A percentile compares a stretch with the other conserved stretches of the same genome.
Evolutionary conservation across 2,113 vertebrate genomes (phyloP).

Genomic region (Carassius gibelio): DNA sequence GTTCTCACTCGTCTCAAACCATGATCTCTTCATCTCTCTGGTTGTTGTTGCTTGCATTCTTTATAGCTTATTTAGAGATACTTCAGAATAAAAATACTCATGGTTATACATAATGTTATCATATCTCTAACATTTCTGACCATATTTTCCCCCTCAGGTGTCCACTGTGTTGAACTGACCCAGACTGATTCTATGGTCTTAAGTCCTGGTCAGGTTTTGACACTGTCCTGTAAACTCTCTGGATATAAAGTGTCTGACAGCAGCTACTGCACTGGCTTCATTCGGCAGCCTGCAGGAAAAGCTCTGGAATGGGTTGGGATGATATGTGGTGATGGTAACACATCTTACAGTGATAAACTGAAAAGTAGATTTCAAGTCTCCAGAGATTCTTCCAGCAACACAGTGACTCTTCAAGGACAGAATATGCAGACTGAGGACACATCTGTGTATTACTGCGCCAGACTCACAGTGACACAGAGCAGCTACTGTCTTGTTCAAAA

Average conservation of each 20-base stretch:
- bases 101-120: not conserved
- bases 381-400: slow-evolving; percentile 15
- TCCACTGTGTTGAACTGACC: no score
- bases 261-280: not conserved
- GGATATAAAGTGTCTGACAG: no score
- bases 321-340: not conserved
- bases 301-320: slow-evolving; percentile 43
- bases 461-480: not conserved
- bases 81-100: not conserved
- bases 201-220: no score
- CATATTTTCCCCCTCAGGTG: not conserved
- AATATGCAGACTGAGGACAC: slow-evolving; percentile 28
- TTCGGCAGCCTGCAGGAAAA: slow-evolving; percentile 48
- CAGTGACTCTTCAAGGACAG: not conserved
- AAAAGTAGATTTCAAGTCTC: no score
- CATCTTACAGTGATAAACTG: not conserved
- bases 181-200: no score
- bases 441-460: slow-evolving; percentile 44
- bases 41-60: not conserved
- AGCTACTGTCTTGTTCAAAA: no score
- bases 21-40: no score
- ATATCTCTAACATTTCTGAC: no score
- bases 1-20: no score
- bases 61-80: not conserved
- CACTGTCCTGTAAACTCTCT: no score